Conservation (phyloP, 2,888 invertebrate genomes). For the Cantharis rufa region DNA sequence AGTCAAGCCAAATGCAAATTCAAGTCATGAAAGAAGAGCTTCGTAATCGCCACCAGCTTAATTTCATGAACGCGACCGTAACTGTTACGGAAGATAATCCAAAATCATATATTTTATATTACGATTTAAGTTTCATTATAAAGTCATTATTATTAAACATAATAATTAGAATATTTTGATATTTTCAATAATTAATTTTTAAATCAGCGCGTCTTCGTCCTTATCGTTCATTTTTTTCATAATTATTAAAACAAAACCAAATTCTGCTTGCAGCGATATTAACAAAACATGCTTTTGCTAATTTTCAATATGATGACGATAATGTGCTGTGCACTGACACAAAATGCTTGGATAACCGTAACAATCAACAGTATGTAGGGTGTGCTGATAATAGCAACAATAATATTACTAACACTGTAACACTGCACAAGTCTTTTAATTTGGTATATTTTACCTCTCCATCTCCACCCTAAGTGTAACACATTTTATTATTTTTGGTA, state of each 20-base stretch:
- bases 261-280: not conserved
- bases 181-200: not conserved
- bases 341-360: not conserved
- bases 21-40: constrained; percentile 42
- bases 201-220: not conserved
- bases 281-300: not conserved
- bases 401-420: not conserved
- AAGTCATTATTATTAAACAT: constrained; percentile 33
- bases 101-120: constrained; percentile 34
- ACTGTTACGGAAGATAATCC: constrained; percentile 33
- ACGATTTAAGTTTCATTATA: constrained; percentile 36
- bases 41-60: constrained; percentile 41
- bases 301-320: not conserved
- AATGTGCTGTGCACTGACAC: not conserved
- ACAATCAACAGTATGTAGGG: not conserved
- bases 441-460: not conserved
- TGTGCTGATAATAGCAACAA: not conserved
- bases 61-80: constrained; percentile 36
- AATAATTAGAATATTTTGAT: not conserved
- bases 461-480: not conserved
- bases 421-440: not conserved
- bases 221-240: not conserved
- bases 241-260: not conserved
- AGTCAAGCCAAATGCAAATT: constrained; percentile 43
- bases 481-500: not conserved